phyloP scores from a whole-genome alignment of 2,113 vertebrate genomes.

The Seriola dumerili region DNA sequence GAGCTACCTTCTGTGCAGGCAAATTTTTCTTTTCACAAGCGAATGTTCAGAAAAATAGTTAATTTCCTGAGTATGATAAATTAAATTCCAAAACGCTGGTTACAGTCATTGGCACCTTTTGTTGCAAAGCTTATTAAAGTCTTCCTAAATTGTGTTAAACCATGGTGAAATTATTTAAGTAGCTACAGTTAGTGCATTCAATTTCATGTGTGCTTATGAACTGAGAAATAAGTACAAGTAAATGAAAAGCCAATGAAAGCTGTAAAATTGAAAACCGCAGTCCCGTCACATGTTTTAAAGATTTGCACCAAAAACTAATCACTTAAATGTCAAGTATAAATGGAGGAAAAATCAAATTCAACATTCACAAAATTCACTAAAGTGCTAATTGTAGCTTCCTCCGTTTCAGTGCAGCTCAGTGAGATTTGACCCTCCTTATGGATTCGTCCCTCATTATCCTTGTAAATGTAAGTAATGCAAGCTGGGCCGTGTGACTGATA shows the following conservation, averaged over 20 bases:
- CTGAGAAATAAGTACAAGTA: constrained; percentile 32
- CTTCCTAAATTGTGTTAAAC: constrained; percentile 61
- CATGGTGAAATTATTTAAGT: constrained; percentile 54
- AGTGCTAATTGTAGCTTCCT: constrained; percentile 27
- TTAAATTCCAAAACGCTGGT: constrained; percentile 47
- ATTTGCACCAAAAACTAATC: constrained; percentile 24
- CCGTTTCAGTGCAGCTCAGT: constrained; percentile 31
- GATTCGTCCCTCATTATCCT: constrained; percentile 56
- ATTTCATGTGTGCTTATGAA: constrained; percentile 55
- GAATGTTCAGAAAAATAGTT: constrained; percentile 36
- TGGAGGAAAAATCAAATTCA: constrained; percentile 28
- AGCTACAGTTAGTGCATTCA: constrained; percentile 48
- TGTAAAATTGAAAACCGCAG: constrained; percentile 51
- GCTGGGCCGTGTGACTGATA: constrained; percentile 50
- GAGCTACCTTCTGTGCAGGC: constrained; percentile 8
- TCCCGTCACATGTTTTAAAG: constrained; percentile 12
- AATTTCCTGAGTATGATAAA: constrained; percentile 54
- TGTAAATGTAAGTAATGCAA: constrained; percentile 41
- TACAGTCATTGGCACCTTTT: constrained; percentile 65
- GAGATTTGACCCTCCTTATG: constrained; percentile 46
- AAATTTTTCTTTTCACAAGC: constrained; percentile 17
- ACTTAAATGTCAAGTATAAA: constrained; percentile 15
- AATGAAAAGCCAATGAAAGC: constrained; percentile 43
- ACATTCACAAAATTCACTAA: constrained; percentile 1
- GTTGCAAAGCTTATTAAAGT: constrained; percentile 58